phyloP scores from a whole-genome alignment of 2,113 vertebrate species.

The Empidonax alnorum region DNA sequence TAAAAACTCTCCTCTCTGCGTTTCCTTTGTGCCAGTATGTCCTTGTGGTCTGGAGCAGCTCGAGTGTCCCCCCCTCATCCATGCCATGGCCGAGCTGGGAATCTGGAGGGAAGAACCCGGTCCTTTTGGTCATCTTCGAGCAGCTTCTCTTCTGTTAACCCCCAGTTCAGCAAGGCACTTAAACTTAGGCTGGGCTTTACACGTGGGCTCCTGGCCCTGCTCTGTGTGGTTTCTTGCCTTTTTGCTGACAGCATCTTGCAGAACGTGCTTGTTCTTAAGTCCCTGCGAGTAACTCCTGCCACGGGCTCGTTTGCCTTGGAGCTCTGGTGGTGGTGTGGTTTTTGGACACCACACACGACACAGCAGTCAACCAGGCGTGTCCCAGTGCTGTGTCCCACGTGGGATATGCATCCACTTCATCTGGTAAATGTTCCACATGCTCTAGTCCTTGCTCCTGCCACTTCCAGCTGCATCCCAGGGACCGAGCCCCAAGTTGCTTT shows the following conservation, averaged over 20 bases:
- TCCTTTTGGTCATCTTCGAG: accelerated
- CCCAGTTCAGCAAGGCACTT: neutral
- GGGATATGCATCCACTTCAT: neutral
- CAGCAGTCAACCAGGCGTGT: neutral
- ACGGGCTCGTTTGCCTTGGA: neutral
- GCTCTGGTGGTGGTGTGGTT: neutral
- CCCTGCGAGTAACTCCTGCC: neutral
- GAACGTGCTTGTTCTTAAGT: neutral
- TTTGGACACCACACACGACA: neutral
- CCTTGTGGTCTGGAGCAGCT: neutral
- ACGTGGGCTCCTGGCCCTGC: accelerated
- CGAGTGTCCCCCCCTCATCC: neutral
- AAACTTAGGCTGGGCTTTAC: neutral
- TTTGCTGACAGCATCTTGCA: neutral
- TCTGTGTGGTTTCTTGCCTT: neutral
- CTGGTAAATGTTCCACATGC: neutral
- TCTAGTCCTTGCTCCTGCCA: neutral
- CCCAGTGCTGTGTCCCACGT: neutral
- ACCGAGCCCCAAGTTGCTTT: neutral
- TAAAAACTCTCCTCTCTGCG: neutral
- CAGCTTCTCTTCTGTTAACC: neutral
- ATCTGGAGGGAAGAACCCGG: neutral
- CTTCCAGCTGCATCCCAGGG: neutral
- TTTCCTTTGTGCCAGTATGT: neutral
- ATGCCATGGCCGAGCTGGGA: neutral